Evolutionary conservation across 2,888 invertebrate species (phyloP).

Genomic region (Eupithecia pulchellata): DNA sequence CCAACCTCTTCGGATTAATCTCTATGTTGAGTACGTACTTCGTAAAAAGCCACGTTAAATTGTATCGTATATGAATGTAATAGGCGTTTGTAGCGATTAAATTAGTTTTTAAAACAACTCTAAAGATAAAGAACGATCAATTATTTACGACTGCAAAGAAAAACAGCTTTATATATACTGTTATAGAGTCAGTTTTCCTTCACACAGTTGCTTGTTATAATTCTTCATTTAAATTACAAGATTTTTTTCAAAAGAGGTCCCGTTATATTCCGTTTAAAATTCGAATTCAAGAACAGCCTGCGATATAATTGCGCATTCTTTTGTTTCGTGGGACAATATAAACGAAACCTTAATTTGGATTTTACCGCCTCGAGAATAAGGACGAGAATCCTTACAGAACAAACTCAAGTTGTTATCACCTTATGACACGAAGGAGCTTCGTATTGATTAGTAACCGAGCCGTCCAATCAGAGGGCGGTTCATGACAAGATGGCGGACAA

Average conservation of each 20-base stretch:
- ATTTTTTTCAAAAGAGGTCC: slow-evolving; percentile 14
- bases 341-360: slow-evolving; percentile 13
- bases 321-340: slow-evolving; percentile 34
- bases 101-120: slow-evolving; percentile 40
- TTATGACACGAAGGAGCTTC: slow-evolving; percentile 34
- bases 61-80: neutral
- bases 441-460: slow-evolving; percentile 76
- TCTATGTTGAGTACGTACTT: neutral
- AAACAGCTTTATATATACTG: neutral
- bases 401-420: slow-evolving; percentile 31
- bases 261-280: slow-evolving; percentile 22
- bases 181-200: slow-evolving; percentile 25
- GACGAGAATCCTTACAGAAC: slow-evolving; percentile 29
- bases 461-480: slow-evolving; percentile 69
- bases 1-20: slow-evolving; percentile 16
- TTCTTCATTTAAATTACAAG: slow-evolving; percentile 27
- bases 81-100: slow-evolving; percentile 8
- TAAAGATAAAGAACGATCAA: slow-evolving; percentile 26
- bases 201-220: slow-evolving; percentile 10
- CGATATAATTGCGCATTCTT: slow-evolving; percentile 32
- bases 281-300: slow-evolving; percentile 20
- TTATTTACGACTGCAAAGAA: slow-evolving; percentile 21
- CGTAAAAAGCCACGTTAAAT: neutral
- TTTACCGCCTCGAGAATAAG: slow-evolving; percentile 24
- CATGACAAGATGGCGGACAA: slow-evolving; percentile 72